Evolutionary conservation across 2,113 vertebrate genomes (phyloP).

Genomic region (Mystacornis crossleyi): DNA sequence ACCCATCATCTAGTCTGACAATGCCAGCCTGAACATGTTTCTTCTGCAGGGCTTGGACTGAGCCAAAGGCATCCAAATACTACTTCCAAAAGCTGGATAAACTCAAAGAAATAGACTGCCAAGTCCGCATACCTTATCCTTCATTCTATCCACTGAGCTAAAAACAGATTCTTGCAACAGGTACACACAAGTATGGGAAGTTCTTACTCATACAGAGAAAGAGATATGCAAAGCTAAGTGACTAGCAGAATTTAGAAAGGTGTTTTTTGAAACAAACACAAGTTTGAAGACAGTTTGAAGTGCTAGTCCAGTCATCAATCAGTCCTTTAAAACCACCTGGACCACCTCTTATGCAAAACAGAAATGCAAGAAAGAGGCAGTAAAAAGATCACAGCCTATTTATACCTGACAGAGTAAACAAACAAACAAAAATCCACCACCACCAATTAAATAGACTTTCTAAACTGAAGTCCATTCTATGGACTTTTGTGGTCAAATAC

Average conservation of each 20-base stretch:
- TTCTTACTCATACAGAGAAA: conserved; percentile 29
- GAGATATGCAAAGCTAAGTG: background rate
- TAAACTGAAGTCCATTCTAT: background rate
- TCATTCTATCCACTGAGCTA: conserved; percentile 37
- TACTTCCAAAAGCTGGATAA: conserved; percentile 58
- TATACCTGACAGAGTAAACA: background rate
- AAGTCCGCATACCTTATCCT: conserved; percentile 58
- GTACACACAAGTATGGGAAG: conserved; percentile 54
- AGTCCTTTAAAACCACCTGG: background rate
- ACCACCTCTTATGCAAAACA: background rate
- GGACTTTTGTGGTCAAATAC: background rate
- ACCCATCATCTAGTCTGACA: conserved; percentile 49
- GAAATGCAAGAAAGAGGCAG: background rate
- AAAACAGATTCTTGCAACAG: conserved; percentile 60
- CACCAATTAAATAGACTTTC: background rate
- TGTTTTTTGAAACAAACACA: background rate
- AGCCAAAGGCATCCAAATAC: conserved; percentile 59
- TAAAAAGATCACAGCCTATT: background rate
- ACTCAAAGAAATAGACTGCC: conserved; percentile 21
- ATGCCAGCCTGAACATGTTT: conserved; percentile 52
- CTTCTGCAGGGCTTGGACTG: background rate
- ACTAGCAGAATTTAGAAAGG: background rate
- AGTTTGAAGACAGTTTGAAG: background rate
- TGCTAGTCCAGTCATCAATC: background rate
- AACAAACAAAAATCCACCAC: background rate